These are phyloP conservation scores for Eledone cirrhosa DNA, from an alignment of 2,888 invertebrate species.

Conservation along the genomic window DNA sequence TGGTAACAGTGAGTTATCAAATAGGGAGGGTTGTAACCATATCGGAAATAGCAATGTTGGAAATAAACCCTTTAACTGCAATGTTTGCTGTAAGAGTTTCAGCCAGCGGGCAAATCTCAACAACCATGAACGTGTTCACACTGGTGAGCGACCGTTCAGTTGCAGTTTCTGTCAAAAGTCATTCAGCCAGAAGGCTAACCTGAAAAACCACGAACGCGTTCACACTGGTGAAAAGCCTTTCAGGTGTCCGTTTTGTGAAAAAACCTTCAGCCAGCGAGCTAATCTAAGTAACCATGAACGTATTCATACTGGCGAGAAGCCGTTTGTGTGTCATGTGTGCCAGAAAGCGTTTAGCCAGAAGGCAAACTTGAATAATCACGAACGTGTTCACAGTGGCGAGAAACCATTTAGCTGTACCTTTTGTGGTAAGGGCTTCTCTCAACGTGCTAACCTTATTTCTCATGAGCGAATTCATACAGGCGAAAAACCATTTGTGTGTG, in stretches of 20 bases:
- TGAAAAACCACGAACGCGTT: conserved; percentile 8
- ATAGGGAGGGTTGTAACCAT: background rate
- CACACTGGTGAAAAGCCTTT: conserved; percentile 22
- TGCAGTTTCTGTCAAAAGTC: conserved; percentile 17
- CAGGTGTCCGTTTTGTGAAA: conserved; percentile 17
- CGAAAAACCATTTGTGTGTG: conserved; percentile 22
- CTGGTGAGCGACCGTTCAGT: background rate
- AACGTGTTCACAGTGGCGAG: conserved; percentile 15
- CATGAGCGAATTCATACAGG: conserved; percentile 25
- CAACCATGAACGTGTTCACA: conserved; percentile 17
- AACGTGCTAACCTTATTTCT: conserved; percentile 22
- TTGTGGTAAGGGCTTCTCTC: conserved; percentile 19
- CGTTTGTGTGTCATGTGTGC: conserved; percentile 10
- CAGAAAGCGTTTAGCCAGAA: conserved; percentile 22
- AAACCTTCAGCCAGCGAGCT: conserved; percentile 24
- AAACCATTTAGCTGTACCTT: conserved; percentile 15
- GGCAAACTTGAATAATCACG: conserved; percentile 21
- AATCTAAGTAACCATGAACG: conserved; percentile 25
- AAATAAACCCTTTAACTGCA: conserved; percentile 10
- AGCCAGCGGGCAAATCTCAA: conserved; percentile 19
- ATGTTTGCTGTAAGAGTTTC: conserved; percentile 14
- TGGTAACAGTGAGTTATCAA: background rate
- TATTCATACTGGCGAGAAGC: conserved; percentile 12
- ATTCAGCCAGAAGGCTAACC: conserved; percentile 20
- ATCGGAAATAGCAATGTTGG: background rate